Evolutionary conservation across 2,113 vertebrate species (phyloP), one percentile per base, ranked within the genome.

Genomic region (Chloropsis cyanopogon): DNA sequence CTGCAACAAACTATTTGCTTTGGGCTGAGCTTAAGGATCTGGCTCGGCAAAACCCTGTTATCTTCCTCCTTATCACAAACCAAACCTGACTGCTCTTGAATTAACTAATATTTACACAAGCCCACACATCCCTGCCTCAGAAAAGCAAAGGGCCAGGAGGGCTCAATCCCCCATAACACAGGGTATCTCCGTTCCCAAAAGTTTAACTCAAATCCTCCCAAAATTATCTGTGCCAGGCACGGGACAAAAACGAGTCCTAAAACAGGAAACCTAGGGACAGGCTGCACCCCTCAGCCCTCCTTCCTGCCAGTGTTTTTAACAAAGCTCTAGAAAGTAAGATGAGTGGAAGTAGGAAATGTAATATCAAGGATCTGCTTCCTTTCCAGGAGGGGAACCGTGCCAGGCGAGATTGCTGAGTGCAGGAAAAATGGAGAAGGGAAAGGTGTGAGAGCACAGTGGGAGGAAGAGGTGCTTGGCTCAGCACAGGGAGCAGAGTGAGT

Each of bases 231-330:
- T 75, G 56, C 33, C 71, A 72, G 52, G 29, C 57, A 68, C 0
- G 4, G 78, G 81, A 85, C 14, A 65, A 52, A 86, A 82, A 44
- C 4, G 8, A 80, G 26, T 21, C 25, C 41, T 68, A 20, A 33
- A 86, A 41, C 83, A 84, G 92, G 94, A 96, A 96, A 80, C 16
- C 47, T n/a, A 76, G n/a, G 75, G 88, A 77, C 79, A 78, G 46
- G 86, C 92, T 95, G 91, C 95, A 94, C 68, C 80, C 79, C 87
- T 54, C 80, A 72, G 19, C 88, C 33, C 54, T 77, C 79, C 68
- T 97, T 97, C 95, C 95, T 96, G 96, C 10, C 52, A 18, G 16
- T 93, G 92, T 88, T 96, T 92, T 91, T 52, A 83, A 96, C 82
- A 86, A 86, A 93, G 76, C 52, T 56, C 24, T 78, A 81, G 85